Base-by-base conservation (phyloP, 1,140 invertebrate species). In the Asobara japonica region DNA sequence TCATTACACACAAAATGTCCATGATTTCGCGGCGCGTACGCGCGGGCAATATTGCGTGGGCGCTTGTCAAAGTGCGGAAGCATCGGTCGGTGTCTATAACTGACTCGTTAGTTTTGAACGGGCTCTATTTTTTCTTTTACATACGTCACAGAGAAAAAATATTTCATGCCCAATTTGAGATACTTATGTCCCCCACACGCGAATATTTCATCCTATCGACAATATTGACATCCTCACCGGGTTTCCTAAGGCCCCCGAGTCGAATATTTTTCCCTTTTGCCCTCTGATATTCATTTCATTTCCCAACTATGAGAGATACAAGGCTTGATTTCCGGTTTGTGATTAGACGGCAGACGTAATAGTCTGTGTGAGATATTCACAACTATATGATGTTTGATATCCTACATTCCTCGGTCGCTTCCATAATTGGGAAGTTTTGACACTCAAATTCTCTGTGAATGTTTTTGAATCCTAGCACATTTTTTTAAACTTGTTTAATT, bases 331-430 rank as follows among this genome's bases (percentile, higher is more conserved):
- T 51, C 45, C 45, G n/a, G 45, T 18, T 51, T 5, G 2, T 51
- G 20, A 51, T 51, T 51, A 51, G 45, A 18, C 20, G n/a, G 20
- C n/a, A 51, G 45, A 51, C n/a, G 45, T 51, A 51, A 51, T 56
- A 22, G 51, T 25, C 20, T 22, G 51, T 56, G 22, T 56, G 13
- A 56, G 51, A 56, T 25, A 56, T 25, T 25, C 22, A 56, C 25
- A 56, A 56, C 51, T n/a, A 51, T 16, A 18, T 22, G 51, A 56
- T 11, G 20, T 56, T 56, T 6, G 51, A 56, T 56, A 56, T 56
- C 51, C 51, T 56, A 22, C 8, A 11, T 25, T 25, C 13, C 18
- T 56, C 20, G 10, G 4, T 22, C 22, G 13, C 22, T 56, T 56
- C 5, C 1, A n/a, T n/a, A 27, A 56, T 56, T 25, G 45, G 45